Conservation (phyloP, 2,113 vertebrate genomes). For the Leptocoma aspasia region DNA sequence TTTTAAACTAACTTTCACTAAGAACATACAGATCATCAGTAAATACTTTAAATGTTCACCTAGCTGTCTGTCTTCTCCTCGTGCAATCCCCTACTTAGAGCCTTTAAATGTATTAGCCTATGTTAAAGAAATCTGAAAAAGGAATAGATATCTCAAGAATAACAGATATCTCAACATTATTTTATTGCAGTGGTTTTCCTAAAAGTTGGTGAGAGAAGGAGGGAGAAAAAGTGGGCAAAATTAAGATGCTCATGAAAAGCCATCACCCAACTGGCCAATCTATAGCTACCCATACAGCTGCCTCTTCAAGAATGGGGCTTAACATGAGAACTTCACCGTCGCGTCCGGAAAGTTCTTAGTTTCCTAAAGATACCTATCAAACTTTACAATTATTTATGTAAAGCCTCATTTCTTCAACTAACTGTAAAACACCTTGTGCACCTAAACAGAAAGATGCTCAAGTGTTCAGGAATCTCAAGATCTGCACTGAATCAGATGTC, state of each 20-base stretch:
- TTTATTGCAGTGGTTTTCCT: not conserved
- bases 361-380: not conserved
- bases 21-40: not conserved
- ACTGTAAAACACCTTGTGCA: not conserved
- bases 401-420: not conserved
- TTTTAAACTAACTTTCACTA: not conserved
- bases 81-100: not conserved
- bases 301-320: not conserved
- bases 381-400: not conserved
- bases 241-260: not conserved
- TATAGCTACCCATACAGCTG: not conserved
- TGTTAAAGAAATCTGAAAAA: not conserved
- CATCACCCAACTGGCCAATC: not conserved
- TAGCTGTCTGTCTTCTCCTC: not conserved
- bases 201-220: not conserved
- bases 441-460: not conserved
- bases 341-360: accelerated
- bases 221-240: not conserved
- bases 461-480: not conserved
- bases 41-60: not conserved
- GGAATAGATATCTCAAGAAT: not conserved
- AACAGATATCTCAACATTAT: not conserved
- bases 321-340: not conserved
- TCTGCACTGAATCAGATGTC: not conserved
- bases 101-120: not conserved